These are phyloP conservation scores for Triplophysa yarkandensis DNA, from an alignment of 2,797 vertebrate species.

Conservation along the genomic window DNA sequence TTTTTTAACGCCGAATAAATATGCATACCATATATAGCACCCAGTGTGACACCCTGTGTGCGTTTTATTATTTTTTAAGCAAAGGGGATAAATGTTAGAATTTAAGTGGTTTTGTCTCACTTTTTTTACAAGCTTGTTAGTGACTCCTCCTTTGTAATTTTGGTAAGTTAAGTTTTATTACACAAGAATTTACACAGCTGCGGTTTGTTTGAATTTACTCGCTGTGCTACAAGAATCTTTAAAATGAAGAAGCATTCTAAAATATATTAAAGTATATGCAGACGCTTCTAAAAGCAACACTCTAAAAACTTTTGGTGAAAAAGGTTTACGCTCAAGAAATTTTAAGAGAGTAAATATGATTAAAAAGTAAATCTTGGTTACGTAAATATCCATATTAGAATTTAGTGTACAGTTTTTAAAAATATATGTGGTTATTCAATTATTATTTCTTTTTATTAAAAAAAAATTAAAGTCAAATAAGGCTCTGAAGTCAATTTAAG, in stretches of 20 bases:
- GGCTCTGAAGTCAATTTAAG: too few species aligned
- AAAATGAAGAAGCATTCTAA: slow-evolving; percentile 27
- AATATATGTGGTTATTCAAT: too few species aligned
- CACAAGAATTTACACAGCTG: slow-evolving; percentile 39
- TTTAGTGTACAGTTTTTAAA: too few species aligned
- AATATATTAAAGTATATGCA: slow-evolving; percentile 15
- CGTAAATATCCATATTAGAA: too few species aligned
- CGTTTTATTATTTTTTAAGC: neutral
- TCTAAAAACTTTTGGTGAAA: too few species aligned
- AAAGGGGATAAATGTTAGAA: neutral
- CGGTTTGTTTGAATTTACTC: slow-evolving; percentile 28
- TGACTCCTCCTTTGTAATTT: slow-evolving; percentile 55
- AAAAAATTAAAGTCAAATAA: too few species aligned
- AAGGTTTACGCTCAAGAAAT: too few species aligned
- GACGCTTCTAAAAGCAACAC: too few species aligned
- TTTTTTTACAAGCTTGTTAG: slow-evolving; percentile 62
- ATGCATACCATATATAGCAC: neutral
- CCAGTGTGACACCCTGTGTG: neutral
- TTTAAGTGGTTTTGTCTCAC: slow-evolving; percentile 59
- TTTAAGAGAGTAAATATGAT: too few species aligned
- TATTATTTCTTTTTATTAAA: too few species aligned
- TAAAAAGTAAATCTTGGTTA: too few species aligned
- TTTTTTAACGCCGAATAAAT: neutral
- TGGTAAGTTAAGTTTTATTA: slow-evolving; percentile 40
- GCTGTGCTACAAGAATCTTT: slow-evolving; percentile 2